Evolutionary conservation across 2,113 vertebrate genomes (phyloP).

Genomic region (Zingel zingel): DNA sequence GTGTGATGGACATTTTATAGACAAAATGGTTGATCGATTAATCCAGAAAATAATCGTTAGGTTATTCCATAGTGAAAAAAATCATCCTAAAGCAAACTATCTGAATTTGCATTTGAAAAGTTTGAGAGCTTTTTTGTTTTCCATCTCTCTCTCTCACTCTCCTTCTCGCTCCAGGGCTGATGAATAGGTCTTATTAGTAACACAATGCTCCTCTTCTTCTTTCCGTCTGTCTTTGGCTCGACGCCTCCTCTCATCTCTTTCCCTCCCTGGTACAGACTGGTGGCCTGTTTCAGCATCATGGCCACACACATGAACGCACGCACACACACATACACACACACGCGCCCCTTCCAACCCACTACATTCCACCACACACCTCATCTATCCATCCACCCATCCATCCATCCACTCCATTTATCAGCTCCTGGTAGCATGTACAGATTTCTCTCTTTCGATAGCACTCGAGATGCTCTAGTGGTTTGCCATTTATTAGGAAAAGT

Average conservation of each 20-base stretch:
- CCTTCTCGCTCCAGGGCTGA: constrained; percentile 42
- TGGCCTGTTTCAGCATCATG: constrained; percentile 68
- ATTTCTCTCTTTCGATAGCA: constrained; percentile 53
- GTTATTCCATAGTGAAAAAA: background rate
- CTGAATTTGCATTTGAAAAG: constrained; percentile 33
- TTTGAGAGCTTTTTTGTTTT: constrained; percentile 38
- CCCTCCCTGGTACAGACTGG: constrained; percentile 75
- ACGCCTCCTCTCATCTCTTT: constrained; percentile 57
- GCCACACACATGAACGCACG: constrained; percentile 18
- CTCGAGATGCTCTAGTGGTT: constrained; percentile 60
- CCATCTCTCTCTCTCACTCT: constrained; percentile 23
- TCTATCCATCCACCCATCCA: constrained; percentile 52
- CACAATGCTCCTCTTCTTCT: constrained; percentile 71
- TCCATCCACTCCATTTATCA: constrained; percentile 60
- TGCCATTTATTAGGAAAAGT: constrained; percentile 67
- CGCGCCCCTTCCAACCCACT: constrained; percentile 5
- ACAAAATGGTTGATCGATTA: background rate
- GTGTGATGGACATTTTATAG: background rate
- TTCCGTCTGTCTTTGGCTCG: constrained; percentile 62
- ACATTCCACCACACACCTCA: constrained; percentile 32
- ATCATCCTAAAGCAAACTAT: background rate
- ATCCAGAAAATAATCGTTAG: background rate
- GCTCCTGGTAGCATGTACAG: constrained; percentile 50
- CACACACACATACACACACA: constrained; percentile 28
- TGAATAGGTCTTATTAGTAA: constrained; percentile 72